Conservation (phyloP, 1,140 invertebrate genomes). For the Neodiprion lecontei region DNA sequence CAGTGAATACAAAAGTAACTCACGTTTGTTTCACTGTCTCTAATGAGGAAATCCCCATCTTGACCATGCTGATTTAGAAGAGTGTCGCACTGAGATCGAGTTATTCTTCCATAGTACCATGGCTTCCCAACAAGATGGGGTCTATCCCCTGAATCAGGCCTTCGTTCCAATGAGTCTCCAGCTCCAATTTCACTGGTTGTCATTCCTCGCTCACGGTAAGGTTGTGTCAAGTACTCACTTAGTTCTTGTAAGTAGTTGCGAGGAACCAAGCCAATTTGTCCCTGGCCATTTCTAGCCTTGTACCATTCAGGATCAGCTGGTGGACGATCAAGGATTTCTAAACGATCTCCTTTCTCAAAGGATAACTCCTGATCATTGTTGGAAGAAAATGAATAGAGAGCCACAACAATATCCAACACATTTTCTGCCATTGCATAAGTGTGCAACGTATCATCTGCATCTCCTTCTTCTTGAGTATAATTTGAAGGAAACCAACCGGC, state of each 20-base stretch:
- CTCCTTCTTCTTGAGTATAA: constrained; percentile 92
- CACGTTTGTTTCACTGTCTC: constrained; percentile 98
- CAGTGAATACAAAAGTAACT: constrained; percentile 55
- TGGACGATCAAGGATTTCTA: constrained; percentile 95
- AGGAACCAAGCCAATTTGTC: constrained; percentile 92
- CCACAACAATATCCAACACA: constrained; percentile 92
- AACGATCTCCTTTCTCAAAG: constrained; percentile 93
- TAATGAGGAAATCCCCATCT: constrained; percentile 97
- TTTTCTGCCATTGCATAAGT: constrained; percentile 93
- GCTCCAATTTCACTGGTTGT: constrained; percentile 59
- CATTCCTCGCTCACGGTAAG: constrained; percentile 70
- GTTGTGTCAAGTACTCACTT: constrained; percentile 85
- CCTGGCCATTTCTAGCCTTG: constrained; percentile 90
- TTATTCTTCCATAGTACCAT: constrained; percentile 98
- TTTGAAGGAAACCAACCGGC: constrained; percentile 98
- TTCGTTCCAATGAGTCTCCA: constrained; percentile 58
- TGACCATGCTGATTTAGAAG: constrained; percentile 92
- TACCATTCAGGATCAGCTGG: constrained; percentile 98
- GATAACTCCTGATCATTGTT: constrained; percentile 97
- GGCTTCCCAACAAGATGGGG: constrained; percentile 80
- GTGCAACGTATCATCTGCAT: constrained; percentile 82
- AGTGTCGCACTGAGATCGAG: constrained; percentile 93
- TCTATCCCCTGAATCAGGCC: constrained; percentile 64
- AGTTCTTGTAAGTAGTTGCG: constrained; percentile 95
- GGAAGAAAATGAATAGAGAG: constrained; percentile 92